Evolutionary conservation across 1,140 invertebrate genomes (phyloP), one percentile per base, ranked within the genome.

Genomic region (Aphelenchoides fujianensis): DNA sequence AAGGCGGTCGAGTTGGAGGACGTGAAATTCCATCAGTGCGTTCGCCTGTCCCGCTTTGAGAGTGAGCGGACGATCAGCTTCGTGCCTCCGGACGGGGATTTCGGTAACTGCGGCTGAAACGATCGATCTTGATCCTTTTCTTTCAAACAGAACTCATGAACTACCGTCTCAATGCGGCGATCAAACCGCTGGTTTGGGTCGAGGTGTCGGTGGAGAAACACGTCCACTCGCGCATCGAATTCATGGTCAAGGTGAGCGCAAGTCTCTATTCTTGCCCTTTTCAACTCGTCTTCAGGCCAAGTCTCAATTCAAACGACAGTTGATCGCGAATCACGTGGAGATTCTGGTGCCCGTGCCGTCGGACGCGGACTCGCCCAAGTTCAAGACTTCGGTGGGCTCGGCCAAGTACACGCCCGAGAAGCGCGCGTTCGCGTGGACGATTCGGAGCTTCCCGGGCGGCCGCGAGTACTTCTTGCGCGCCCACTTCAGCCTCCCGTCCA

Each of bases 401-500:
- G 87, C 87, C 5, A 87, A 87, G 69, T 88, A 88, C 79, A 87
- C 87, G 68, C 86, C 88, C 41, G 87, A 87, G 73, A 87, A 88
- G 70, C 86, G 87, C 70, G 87, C 88, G 27, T 88, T 88, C 72
- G 85, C 88, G 2, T 88, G 87, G 87, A 88, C 87, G 79, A 84
- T 83, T 69, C 80, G 84, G 36, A 78, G 72, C 70, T 83, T 83
- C 53, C 82, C 82, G 34, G 79, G 97, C 36, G 97, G 97, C 31
- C 99, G 98, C 82, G 97, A 99, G 84, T 99, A 96, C 85, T 86
- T 99, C 61, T 98, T 99, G 95, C 88, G 95, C 76, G 97, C 97
- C 9, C 95, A 98, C 85, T 98, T 99, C 87, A 94, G 94, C 19
- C 86, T 99, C 41, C 97, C 97, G 0, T 84, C 83, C 3, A 97